These are phyloP conservation scores for Monopterus albus DNA, from an alignment of 2,113 vertebrate genomes.

Conservation along the genomic window DNA sequence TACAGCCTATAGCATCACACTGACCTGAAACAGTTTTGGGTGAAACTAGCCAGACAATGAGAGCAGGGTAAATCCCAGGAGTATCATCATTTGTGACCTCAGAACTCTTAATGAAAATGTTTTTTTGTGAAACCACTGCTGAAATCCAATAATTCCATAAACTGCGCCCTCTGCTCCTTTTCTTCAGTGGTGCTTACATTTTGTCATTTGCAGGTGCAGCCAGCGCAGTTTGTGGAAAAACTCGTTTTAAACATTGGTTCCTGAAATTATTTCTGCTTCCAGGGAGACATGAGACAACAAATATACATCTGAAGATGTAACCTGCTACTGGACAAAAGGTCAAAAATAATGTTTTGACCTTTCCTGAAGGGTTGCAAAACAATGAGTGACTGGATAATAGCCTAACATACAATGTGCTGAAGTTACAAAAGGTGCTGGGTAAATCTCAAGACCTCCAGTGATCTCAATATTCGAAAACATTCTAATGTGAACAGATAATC, in stretches of 20 bases:
- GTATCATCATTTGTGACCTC: conserved; percentile 39
- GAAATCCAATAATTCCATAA: conserved; percentile 38
- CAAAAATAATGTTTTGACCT: conserved; percentile 22
- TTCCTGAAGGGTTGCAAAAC: neutral
- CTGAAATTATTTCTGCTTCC: conserved; percentile 23
- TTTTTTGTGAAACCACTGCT: conserved; percentile 20
- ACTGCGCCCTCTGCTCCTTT: neutral
- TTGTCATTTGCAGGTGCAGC: conserved; percentile 20
- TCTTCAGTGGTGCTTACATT: conserved; percentile 12
- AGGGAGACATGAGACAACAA: neutral
- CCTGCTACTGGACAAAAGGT: neutral
- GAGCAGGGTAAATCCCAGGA: conserved; percentile 21
- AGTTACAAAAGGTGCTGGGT: no score
- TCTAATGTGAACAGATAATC: neutral
- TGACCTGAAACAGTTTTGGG: conserved; percentile 35
- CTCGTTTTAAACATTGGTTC: conserved; percentile 25
- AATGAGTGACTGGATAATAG: neutral
- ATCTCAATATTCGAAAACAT: neutral
- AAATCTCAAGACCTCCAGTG: neutral
- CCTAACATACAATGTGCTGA: neutral
- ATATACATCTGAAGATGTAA: conserved; percentile 33
- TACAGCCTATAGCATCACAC: conserved; percentile 31
- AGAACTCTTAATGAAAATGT: conserved; percentile 14
- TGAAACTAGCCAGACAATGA: conserved; percentile 16
- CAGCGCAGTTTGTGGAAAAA: conserved; percentile 10